Evolutionary conservation across 2,797 vertebrate genomes (phyloP).

Genomic region (Pagetopsis macropterus): DNA sequence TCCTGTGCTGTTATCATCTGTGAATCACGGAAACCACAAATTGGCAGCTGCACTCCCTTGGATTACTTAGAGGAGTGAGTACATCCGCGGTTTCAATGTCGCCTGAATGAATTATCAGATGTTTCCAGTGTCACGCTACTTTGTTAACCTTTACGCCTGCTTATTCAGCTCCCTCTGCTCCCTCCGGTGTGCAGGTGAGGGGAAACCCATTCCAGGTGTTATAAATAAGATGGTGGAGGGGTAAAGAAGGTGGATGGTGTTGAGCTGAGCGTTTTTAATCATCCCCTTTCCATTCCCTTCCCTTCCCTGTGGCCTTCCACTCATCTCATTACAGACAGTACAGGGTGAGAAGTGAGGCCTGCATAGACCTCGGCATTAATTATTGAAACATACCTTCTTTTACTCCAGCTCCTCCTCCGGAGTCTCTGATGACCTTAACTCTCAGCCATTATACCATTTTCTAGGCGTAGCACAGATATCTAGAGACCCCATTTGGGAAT

Average conservation of each 20-base stretch:
- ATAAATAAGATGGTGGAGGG: conserved; percentile 23
- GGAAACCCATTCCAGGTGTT: conserved; percentile 30
- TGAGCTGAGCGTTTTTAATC: conserved; percentile 54
- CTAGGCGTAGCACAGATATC: conserved; percentile 15
- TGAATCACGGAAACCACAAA: conserved; percentile 7
- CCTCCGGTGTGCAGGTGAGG: background rate
- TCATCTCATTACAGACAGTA: conserved; percentile 73
- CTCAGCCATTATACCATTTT: conserved; percentile 43
- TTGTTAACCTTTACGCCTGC: conserved; percentile 57
- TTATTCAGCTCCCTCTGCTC: conserved; percentile 36
- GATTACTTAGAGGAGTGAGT: conserved; percentile 43
- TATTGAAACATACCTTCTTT: conserved; percentile 79
- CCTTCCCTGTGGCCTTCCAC: conserved; percentile 55
- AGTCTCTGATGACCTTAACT: conserved; percentile 77
- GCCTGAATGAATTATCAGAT: conserved; percentile 62
- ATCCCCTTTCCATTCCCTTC: conserved; percentile 31
- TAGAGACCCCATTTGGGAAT: conserved; percentile 11
- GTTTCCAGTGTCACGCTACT: conserved; percentile 56
- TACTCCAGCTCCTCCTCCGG: conserved; percentile 65
- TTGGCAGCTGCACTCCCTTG: background rate
- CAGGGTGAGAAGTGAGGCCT: conserved; percentile 71
- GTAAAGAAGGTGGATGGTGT: conserved; percentile 15
- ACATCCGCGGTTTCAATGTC: conserved; percentile 47
- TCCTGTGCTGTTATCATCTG: background rate
- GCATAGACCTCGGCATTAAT: conserved; percentile 77